Evolutionary conservation across 2,113 vertebrate species (phyloP), one percentile per base, ranked within the genome.

Genomic region (Pseudolaguvia tuberculata): DNA sequence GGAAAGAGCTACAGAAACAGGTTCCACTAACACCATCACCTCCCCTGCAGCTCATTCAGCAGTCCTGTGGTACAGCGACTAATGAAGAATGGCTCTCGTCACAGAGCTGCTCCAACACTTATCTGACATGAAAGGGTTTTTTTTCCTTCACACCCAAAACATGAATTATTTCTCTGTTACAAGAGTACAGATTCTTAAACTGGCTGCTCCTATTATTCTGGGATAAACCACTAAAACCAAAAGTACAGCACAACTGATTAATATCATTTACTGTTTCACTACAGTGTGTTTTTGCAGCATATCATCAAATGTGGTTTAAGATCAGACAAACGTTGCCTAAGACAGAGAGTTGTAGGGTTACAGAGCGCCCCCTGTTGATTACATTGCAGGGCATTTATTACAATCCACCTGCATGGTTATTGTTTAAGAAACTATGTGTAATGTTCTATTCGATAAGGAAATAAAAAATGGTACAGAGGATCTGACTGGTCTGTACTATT

Each of bases 291-390:
- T 50, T 48, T 73, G 11, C 31, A 47, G 27, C 10, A 45, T 70
- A 59, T 57, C 57, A 52, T 73, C 39, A 69, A 55, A 74, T 74
- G 31, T 53, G 55, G 53, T 69, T 70, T 17, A 4, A 8, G 52
- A 75, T 70, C 13, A 21, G 39, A 56, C 62, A 42, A 79, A 67
- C 48, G 51, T 65, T 73, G 35, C 68, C 29, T 17, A 57, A 53
- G 55, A 31, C 21, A 45, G 82, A 67, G 66, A 76, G 63, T 70
- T 82, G 56, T 20, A 77, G 81, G 67, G 76, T 72, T 83, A 83
- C 81, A 86, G 85, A 79, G 82, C 79, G 76, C 87, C 82, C 80
- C 83, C 84, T 85, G 77, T 83, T 83, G 83, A 77, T 56, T 61
- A n/a, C 31, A 52, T 48, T 68, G 25, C 39, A 56, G 31, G 53